phyloP scores from a whole-genome alignment of 2,888 invertebrate species.

The Tridacna crocea region DNA sequence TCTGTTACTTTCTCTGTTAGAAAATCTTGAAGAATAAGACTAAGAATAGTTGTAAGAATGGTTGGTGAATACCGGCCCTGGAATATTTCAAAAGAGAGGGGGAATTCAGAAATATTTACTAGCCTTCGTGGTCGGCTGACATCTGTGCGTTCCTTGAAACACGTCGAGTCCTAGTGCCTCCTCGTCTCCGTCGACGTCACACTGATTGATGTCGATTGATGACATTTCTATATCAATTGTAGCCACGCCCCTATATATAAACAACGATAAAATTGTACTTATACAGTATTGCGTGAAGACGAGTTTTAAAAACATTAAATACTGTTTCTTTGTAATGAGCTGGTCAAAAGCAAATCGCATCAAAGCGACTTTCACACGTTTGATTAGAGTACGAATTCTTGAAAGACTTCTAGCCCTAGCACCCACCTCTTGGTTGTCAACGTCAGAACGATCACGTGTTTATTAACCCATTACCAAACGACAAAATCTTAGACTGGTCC shows the following conservation, averaged over 20 bases:
- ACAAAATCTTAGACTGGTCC: no score
- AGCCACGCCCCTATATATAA: constrained; percentile 78
- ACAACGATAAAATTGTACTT: neutral
- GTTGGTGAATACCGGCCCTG: no score
- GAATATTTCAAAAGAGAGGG: neutral
- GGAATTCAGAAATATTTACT: neutral
- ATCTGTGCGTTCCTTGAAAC: constrained; percentile 95
- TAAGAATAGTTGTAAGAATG: no score
- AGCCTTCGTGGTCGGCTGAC: constrained; percentile 86
- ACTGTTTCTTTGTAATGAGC: neutral
- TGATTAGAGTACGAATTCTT: neutral
- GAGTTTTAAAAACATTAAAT: neutral
- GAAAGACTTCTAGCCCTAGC: no score
- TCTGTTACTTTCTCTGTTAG: no score
- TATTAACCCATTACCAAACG: no score
- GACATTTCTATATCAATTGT: constrained; percentile 84
- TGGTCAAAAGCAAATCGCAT: neutral
- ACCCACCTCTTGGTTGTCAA: no score
- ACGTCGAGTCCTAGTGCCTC: constrained; percentile 89
- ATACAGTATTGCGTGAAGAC: neutral
- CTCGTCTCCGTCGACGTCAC: constrained; percentile 87
- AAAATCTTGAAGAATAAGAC: no score
- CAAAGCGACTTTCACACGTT: neutral
- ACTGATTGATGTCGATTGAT: constrained; percentile 89
- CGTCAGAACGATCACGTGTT: no score